A percentile compares a stretch with the other conserved stretches of the same genome.
Evolutionary conservation across 2,888 invertebrate species (phyloP).

Genomic region (Magallana nippona): DNA sequence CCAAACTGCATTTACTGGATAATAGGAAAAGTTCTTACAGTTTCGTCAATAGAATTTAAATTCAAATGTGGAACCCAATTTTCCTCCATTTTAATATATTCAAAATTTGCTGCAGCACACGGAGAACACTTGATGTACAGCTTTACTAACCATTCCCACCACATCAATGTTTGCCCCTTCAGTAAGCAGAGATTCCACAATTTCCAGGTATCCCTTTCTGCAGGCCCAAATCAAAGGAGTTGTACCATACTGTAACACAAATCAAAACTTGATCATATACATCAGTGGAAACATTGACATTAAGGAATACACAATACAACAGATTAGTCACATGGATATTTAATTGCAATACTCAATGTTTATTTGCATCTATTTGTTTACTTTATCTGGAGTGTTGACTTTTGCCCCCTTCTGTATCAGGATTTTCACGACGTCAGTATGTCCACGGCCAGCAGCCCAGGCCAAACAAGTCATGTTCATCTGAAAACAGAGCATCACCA

Average conservation of each 20-base stretch:
- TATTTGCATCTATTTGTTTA: constrained; percentile 49
- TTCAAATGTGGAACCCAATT: too few relatives aligned
- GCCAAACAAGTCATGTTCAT: constrained; percentile 94
- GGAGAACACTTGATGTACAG: too few relatives aligned
- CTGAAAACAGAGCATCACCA: constrained; percentile 30
- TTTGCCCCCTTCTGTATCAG: constrained; percentile 88
- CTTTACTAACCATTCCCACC: constrained; percentile 88
- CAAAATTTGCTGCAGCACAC: too few relatives aligned
- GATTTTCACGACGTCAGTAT: constrained; percentile 89
- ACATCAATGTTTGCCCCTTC: constrained; percentile 89
- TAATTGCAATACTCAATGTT: neutral
- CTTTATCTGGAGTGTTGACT: constrained; percentile 79
- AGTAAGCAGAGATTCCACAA: constrained; percentile 75
- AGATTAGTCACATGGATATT: neutral
- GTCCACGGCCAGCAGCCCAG: constrained; percentile 96
- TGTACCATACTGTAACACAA: constrained; percentile 88
- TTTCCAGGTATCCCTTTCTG: constrained; percentile 76
- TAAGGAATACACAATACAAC: too few relatives aligned
- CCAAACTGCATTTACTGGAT: too few relatives aligned
- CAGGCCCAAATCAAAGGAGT: constrained; percentile 88
- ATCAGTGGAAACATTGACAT: too few relatives aligned
- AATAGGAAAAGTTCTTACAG: too few relatives aligned
- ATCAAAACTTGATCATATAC: neutral
- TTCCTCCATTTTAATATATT: too few relatives aligned
- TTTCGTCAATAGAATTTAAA: too few relatives aligned